These are phyloP conservation scores for Lophotriccus pileatus DNA, from an alignment of 2,797 vertebrate species.

Conservation along the genomic window DNA sequence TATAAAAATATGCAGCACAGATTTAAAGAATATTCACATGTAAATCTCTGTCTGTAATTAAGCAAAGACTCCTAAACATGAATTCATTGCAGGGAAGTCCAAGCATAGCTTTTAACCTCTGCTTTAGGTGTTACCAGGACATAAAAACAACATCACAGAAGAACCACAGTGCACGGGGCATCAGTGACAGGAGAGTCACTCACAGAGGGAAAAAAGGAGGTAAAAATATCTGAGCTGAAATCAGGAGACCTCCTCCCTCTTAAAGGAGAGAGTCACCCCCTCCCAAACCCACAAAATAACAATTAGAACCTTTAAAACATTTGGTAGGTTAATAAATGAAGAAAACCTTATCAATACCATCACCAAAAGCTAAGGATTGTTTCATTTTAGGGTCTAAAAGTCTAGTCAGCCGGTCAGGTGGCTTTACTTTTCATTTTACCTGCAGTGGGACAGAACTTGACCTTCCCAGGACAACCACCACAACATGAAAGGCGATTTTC, in stretches of 20 bases:
- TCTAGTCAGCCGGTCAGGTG: background rate
- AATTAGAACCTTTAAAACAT: background rate
- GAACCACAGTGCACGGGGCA: background rate
- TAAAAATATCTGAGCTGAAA: background rate
- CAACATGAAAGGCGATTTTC: background rate
- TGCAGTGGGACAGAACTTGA: background rate
- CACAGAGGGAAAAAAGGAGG: background rate
- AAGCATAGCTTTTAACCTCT: background rate
- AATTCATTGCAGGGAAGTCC: background rate
- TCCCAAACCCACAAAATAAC: fast-evolving
- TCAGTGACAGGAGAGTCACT: background rate
- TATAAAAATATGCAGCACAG: background rate
- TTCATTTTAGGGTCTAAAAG: background rate
- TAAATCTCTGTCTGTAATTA: background rate
- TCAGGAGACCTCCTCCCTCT: background rate
- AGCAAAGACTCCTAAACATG: background rate
- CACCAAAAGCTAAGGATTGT: background rate
- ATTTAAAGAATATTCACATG: background rate
- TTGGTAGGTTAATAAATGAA: background rate
- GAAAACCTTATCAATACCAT: background rate
- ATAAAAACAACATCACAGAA: background rate
- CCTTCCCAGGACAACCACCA: background rate
- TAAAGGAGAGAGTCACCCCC: fast-evolving
- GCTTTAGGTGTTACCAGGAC: background rate
- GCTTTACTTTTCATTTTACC: background rate